phyloP scores from a whole-genome alignment of 1,140 invertebrate genomes.

The Anthonomus grandis region DNA sequence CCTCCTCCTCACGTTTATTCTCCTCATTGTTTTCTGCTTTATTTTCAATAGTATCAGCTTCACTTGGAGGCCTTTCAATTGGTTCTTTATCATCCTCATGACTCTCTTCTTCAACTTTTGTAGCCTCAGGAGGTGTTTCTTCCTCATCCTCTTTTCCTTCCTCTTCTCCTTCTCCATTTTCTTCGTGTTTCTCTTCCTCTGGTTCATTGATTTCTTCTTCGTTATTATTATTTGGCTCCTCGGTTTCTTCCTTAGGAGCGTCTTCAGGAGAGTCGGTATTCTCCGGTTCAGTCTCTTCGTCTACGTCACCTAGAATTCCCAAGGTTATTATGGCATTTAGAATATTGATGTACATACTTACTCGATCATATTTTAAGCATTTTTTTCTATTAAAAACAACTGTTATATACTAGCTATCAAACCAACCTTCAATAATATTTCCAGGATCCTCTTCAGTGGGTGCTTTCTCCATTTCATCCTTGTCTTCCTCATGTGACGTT shows the following conservation, averaged over 20 bases:
- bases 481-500: conserved; percentile 11
- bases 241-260: conserved; percentile 13
- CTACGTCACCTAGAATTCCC: conserved; percentile 46
- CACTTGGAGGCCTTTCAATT: conserved; percentile 27
- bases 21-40: not conserved
- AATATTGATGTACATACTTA: not conserved
- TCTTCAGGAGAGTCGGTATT: conserved; percentile 13
- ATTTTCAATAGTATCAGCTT: conserved; percentile 20
- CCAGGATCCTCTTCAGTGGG: conserved; percentile 31
- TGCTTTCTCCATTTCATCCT: conserved; percentile 25
- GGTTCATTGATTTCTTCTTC: conserved; percentile 5
- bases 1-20: conserved; percentile 2
- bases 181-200: conserved; percentile 28
- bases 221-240: conserved; percentile 31
- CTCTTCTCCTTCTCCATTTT: conserved; percentile 31
- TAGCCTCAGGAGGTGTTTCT: conserved; percentile 45
- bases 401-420: conserved; percentile 36
- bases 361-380: not conserved
- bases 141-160: conserved; percentile 7
- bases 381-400: conserved; percentile 32
- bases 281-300: conserved; percentile 40
- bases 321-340: conserved; percentile 28
- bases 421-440: not conserved
- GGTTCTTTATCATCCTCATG: conserved; percentile 18
- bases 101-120: conserved; percentile 19